Base-by-base conservation (phyloP, 1,140 invertebrate species). In the Drosophila pseudoananassae region DNA sequence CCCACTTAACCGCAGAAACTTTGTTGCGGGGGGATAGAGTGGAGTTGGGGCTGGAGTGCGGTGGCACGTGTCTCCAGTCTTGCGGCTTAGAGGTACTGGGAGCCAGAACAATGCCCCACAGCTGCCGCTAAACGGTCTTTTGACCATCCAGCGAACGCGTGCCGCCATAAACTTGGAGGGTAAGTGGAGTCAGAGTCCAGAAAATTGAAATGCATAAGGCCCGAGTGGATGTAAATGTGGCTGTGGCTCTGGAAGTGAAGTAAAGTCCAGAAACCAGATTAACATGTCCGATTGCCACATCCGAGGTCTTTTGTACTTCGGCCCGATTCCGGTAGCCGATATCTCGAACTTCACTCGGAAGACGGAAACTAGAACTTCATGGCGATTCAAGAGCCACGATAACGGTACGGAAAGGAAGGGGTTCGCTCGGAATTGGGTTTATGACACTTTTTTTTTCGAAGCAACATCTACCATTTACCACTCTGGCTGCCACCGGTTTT, bases 231-330 rank as follows among this genome's bases (percentile, higher is more conserved):
- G 51, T 25, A 36, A 8, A 47, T n/a, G 15, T 15, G 27, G 38
- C 7, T 33, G 31, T 33, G 1, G n/a, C n/a, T n/a, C n/a, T n/a
- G 20, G 20, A 46, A 46, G 60, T 38, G 71, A 71, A 53, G 53
- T 50, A 29, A 51, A 74, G 72, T 55, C 52, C 52, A 50, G 38
- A 56, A 74, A 74, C 59, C 65, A 77, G 75, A 77, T 77, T 77
- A 77, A 76, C 75, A 77, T 77, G 75, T 70, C 73, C 73, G 75
- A 77, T 77, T 77, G 73, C 73, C 74, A 77, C 75, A 77, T 77
- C 75, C 75, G 75, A 77, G 75, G 57, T 53, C 56, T 77, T 64
- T 77, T 77, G 64, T 77, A 38, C 52, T 54, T 8, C 14, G 31
- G 40, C 20, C 45, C 71, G 73, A 77, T 76, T 77, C 75, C 75